phyloP scores from a whole-genome alignment of 2,888 invertebrate species.

The Laspeyria flexula region DNA sequence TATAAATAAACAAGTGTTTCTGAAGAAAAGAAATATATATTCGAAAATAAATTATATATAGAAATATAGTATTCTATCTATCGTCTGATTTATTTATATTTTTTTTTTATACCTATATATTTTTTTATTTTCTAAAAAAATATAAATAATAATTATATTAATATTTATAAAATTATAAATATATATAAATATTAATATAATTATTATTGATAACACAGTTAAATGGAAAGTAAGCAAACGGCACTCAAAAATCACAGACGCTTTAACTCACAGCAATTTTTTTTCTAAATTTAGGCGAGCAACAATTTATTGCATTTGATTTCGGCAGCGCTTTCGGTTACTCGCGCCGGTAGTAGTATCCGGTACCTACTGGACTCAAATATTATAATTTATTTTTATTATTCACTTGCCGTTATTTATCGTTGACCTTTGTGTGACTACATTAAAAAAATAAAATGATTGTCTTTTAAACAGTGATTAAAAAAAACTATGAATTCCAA shows the following conservation, averaged over 20 bases:
- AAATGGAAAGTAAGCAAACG: not conserved
- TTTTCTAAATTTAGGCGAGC: slow-evolving; percentile 50
- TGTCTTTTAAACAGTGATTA: not conserved
- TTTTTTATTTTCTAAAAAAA: too few relatives aligned
- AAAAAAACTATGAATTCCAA: not conserved
- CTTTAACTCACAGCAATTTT: slow-evolving; percentile 39
- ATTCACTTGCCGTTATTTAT: not conserved
- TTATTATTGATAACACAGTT: too few relatives aligned
- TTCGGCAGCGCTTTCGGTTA: slow-evolving; percentile 50
- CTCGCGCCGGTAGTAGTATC: slow-evolving; percentile 34
- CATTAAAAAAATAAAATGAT: not conserved
- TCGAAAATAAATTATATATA: too few relatives aligned
- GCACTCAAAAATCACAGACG: slow-evolving; percentile 9
- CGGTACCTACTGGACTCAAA: slow-evolving; percentile 29
- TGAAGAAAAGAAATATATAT: too few relatives aligned
- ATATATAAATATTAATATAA: too few relatives aligned
- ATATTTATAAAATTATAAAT: too few relatives aligned
- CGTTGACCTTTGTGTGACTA: not conserved
- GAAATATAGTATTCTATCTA: too few relatives aligned
- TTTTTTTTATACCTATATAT: too few relatives aligned
- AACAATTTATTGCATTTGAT: slow-evolving; percentile 55
- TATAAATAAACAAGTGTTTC: not conserved
- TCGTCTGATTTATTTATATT: too few relatives aligned
- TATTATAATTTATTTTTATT: slow-evolving; percentile 1
- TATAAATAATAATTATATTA: too few relatives aligned